phyloP scores from a whole-genome alignment of 2,888 invertebrate species.

The Troilus luridus region DNA sequence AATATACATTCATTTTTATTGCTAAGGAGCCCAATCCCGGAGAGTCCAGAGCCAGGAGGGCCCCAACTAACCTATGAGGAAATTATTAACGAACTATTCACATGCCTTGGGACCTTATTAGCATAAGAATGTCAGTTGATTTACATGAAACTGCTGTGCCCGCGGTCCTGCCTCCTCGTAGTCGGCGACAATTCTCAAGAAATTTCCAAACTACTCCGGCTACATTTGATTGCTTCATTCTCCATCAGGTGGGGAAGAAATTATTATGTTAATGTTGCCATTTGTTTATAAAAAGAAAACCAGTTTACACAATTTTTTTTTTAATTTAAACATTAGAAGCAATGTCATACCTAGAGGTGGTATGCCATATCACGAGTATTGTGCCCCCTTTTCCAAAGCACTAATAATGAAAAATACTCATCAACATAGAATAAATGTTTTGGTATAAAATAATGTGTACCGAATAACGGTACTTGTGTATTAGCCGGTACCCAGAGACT shows the following conservation, averaged over 20 bases:
- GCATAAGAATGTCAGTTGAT: constrained; percentile 59
- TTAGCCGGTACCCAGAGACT: too few species aligned
- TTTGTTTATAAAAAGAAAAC: too few species aligned
- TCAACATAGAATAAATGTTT: too few species aligned
- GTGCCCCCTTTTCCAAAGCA: too few species aligned
- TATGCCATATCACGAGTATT: too few species aligned
- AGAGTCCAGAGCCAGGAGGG: neutral
- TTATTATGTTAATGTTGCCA: neutral
- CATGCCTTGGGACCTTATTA: constrained; percentile 54
- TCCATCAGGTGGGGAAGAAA: neutral
- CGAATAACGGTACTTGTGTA: too few species aligned
- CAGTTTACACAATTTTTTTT: too few species aligned
- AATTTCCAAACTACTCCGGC: neutral
- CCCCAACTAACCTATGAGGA: constrained; percentile 50
- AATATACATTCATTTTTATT: constrained; percentile 36
- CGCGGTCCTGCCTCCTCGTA: constrained; percentile 10
- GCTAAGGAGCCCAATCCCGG: neutral
- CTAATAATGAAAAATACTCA: too few species aligned
- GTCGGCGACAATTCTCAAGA: constrained; percentile 31
- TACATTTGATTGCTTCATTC: constrained; percentile 5
- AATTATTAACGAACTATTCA: constrained; percentile 61
- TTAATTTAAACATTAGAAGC: too few species aligned
- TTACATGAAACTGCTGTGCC: constrained; percentile 53
- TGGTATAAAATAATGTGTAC: too few species aligned
- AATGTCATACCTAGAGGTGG: too few species aligned